Evolutionary conservation across 2,113 vertebrate species (phyloP).

Genomic region (Phainopepla nitens): DNA sequence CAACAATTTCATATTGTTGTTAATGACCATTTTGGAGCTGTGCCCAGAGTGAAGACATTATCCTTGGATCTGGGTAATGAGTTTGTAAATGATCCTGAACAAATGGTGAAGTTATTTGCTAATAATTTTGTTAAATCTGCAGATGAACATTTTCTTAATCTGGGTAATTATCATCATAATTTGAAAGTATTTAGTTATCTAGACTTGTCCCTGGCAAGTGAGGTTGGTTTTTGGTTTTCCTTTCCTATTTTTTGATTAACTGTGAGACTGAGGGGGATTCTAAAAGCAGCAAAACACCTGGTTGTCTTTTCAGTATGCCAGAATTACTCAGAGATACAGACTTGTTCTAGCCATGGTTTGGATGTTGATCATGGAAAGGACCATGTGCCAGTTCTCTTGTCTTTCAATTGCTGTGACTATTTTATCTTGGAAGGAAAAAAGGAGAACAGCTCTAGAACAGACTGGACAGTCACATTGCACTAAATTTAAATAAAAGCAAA

Average conservation of each 20-base stretch:
- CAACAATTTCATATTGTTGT: constrained; percentile 37
- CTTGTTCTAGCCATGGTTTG: background rate
- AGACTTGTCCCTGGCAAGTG: background rate
- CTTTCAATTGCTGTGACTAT: background rate
- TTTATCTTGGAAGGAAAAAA: background rate
- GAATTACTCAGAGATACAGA: background rate
- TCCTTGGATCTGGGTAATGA: constrained; percentile 30
- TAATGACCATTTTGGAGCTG: constrained; percentile 52
- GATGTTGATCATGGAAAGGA: background rate
- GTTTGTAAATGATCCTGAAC: constrained; percentile 46
- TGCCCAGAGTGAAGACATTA: constrained; percentile 32
- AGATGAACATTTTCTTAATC: background rate
- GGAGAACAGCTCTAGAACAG: background rate
- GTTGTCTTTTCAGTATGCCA: background rate
- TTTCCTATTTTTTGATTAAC: background rate
- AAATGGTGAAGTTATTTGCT: constrained; percentile 43
- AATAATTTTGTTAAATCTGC: constrained; percentile 20
- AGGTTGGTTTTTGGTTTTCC: background rate
- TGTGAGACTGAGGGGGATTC: background rate
- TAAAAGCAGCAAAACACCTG: background rate
- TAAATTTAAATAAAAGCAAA: background rate
- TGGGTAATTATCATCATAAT: background rate
- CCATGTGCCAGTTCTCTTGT: background rate
- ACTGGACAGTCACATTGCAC: background rate
- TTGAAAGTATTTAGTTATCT: background rate